Base-by-base conservation (phyloP, 2,888 invertebrate species). In the Drosophila merina region DNA sequence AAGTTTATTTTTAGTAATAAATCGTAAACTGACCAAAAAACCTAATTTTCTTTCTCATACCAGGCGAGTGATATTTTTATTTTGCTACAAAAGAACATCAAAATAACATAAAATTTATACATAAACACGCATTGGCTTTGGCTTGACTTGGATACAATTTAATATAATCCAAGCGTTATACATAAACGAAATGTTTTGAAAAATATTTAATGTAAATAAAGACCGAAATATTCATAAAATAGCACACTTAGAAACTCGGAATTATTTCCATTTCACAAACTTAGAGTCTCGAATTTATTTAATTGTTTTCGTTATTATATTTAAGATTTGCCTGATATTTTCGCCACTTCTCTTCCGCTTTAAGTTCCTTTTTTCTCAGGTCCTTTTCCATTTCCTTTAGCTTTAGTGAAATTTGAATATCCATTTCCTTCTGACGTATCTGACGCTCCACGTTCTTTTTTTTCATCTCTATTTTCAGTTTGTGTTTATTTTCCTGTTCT, bases 191-290 rank as follows among this genome's bases (percentile, higher is more conserved):
- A 62, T 8, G n/a, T n/a, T 44, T 20, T 20, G 57, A 63, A 48
- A 59, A 58, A 56, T 50, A 60, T 75, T 44, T 72, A 77, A 66
- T 86, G 86, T 86, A 81, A 80, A 83, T 86, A 81, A 79, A 51
- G 60, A 68, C 70, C 5, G 28, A 82, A 10, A 6, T 68, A 80
- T 77, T 78, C 81, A 84, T 76, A 71, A 60, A 55, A 75, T 76
- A 78, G 28, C 28, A 20, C 20, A 20, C 20, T 20, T 20, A 20
- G 20, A 20, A 20, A 20, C 20, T 20, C 2, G 20, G 2, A 20
- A 20, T 20, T 20, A 20, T 20, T 20, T 20, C 2, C 20, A 20
- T 20, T 20, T 20, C 20, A 20, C 20, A 20, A 20, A 20, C 20
- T 20, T 20, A 20, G 20, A 20, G 20, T 20, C 20, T 20, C 20